phyloP scores from a whole-genome alignment of 92 coral and sea anemone species.

The Diadumene lineata region DNA sequence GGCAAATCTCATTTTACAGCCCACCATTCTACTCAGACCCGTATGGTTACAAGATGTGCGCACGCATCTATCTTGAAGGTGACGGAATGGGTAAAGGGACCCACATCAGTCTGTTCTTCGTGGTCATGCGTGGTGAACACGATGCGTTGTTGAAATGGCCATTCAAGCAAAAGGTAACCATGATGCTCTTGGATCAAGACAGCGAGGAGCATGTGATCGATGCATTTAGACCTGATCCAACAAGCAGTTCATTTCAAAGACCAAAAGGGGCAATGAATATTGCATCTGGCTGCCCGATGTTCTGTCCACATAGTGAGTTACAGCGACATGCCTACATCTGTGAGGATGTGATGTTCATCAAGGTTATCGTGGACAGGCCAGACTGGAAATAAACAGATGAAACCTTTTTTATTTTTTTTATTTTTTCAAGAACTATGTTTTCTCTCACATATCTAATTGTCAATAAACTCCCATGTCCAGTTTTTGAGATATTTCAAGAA shows the following conservation, averaged over 20 bases:
- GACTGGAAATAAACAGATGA: conserved; percentile 52
- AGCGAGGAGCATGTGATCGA: conserved; percentile 75
- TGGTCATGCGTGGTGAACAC: conserved; percentile 73
- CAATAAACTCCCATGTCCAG: no score
- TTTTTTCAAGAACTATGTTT: no score
- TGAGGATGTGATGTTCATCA: conserved; percentile 73
- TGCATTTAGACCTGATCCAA: conserved; percentile 81
- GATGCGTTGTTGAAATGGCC: conserved; percentile 83
- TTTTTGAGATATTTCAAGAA: no score
- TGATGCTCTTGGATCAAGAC: conserved; percentile 73
- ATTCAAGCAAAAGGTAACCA: conserved; percentile 78
- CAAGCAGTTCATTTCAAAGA: conserved; percentile 74
- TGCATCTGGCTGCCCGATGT: conserved; percentile 81
- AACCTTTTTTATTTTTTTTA: no score
- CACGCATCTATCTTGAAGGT: conserved; percentile 75
- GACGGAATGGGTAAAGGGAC: conserved; percentile 81
- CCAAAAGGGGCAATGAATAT: conserved; percentile 72
- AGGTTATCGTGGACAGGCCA: conserved; percentile 58
- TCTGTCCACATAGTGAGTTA: conserved; percentile 48
- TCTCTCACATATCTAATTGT: no score
- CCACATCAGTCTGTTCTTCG: conserved; percentile 71
- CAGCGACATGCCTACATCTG: conserved; percentile 62
- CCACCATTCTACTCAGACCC: conserved; percentile 70
- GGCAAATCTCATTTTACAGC: conserved; percentile 62
- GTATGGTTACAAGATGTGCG: conserved; percentile 84